phyloP scores from a whole-genome alignment of 2,888 invertebrate genomes.

The Xiphydria camelus region DNA sequence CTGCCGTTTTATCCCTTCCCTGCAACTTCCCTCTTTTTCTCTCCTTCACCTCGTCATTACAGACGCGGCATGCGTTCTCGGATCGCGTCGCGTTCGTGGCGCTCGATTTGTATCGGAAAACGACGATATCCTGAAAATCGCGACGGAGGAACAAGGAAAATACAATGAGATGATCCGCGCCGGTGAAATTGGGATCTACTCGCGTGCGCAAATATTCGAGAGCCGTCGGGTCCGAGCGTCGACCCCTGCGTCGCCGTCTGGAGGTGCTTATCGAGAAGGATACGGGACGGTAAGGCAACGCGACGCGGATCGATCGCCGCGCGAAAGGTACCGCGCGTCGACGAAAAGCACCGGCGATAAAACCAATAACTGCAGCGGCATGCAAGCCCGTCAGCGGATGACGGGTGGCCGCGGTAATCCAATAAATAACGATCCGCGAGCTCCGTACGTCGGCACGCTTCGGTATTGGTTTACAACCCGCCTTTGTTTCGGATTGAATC shows the following conservation, averaged over 20 bases:
- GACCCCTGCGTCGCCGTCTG: no score
- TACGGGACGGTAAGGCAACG: no score
- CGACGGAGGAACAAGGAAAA: no score
- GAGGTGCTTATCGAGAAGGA: no score
- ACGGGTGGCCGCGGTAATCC: conserved; percentile 13
- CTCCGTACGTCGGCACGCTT: no score
- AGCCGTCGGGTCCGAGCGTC: no score
- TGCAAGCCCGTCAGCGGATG: conserved; percentile 17
- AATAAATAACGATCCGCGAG: conserved; percentile 23
- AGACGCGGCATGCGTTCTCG: conserved; percentile 53
- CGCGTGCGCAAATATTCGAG: no score
- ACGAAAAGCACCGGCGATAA: conserved; percentile 5
- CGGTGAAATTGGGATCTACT: no score
- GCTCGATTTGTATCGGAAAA: conserved; percentile 56
- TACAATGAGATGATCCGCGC: no score
- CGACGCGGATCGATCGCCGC: no score
- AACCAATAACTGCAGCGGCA: conserved; percentile 17
- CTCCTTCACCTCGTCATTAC: conserved; percentile 42
- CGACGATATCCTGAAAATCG: conserved; percentile 52
- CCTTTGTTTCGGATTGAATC: no score
- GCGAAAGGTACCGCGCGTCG: neutral
- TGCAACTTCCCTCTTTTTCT: conserved; percentile 18
- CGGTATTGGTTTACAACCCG: no score
- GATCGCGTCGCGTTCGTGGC: conserved; percentile 54
- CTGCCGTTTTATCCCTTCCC: conserved; percentile 19